Base-by-base conservation (phyloP, 2,888 invertebrate species). In the Chelonus formosanus region DNA sequence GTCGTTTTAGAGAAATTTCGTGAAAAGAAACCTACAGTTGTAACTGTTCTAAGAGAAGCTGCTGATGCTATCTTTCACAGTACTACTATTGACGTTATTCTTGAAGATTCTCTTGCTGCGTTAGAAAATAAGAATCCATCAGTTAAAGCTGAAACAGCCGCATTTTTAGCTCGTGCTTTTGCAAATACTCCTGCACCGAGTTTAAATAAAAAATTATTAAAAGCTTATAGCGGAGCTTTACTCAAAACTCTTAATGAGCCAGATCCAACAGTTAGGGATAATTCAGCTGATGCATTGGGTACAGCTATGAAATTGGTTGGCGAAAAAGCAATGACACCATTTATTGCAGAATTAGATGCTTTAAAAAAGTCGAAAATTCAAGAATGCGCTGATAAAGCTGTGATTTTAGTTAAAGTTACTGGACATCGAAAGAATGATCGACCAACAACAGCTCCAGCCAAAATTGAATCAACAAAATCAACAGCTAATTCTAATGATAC, bases 1-100 rank as follows among this genome's bases (percentile, higher is more conserved):
- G 86, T 92, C 0, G 87, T 97, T 58, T 84, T 99, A 44, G 98
- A 98, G 77, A 99, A 98, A 85, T 98, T 98, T 80, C 97, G 97
- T 78, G 98, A 99, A 84, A 98, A 97, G 40, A 99, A 99, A 79
- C 87, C 91, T 3, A 92, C 90, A 78, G 97, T 98, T 1, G 96
- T 98, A 0, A 82, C 89, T 3, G 92, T 95, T 0, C 85, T 99
- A 53, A 86, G 95, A 62, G 97, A 98, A 67, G 94, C 96, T 4
- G 91, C 94, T 32, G 98, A 98, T 86, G 94, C 94, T 45, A 90
- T 95, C 71, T 97, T 92, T 83, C 87, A 89, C 61, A 88, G 91
- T 75, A 93, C 94, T 3, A 92, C 88, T 63, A 84, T 95, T 45
- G 96, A 96, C 85, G 87, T 90, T 0, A 92, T 95, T 80, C 89